phyloP scores from a whole-genome alignment of 2,113 vertebrate species.

The Poicephalus gulielmi region DNA sequence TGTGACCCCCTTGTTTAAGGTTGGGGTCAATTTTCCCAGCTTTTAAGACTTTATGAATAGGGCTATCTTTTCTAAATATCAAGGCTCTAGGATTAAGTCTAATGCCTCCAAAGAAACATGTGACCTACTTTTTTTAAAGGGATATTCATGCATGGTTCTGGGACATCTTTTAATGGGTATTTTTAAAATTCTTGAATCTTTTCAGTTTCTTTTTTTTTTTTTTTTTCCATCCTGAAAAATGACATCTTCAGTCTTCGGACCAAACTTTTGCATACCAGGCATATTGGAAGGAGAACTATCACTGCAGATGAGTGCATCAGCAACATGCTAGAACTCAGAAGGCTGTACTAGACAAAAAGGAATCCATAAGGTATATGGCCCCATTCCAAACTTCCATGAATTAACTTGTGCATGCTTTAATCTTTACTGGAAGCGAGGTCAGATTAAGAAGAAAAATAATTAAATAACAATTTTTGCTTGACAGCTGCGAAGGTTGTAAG shows the following conservation, averaged over 20 bases:
- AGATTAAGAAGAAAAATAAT: neutral
- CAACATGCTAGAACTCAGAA: neutral
- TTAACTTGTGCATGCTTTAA: neutral
- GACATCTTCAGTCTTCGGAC: neutral
- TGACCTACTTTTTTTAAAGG: neutral
- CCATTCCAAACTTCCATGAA: neutral
- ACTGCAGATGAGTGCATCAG: neutral
- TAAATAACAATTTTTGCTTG: neutral
- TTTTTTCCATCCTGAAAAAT: rapidly evolving
- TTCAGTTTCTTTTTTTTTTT: neutral
- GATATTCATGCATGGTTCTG: neutral
- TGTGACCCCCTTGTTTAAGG: neutral
- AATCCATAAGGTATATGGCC: neutral
- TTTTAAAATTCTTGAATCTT: neutral
- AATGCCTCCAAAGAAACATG: neutral
- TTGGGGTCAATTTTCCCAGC: neutral
- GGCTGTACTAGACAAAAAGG: neutral
- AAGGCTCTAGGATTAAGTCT: neutral
- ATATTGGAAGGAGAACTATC: neutral
- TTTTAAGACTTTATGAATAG: neutral
- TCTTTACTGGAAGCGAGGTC: neutral
- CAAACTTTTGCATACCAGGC: neutral
- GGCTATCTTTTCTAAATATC: neutral
- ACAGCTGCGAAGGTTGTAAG: neutral
- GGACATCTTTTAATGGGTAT: neutral